A percentile compares a stretch with the other conserved stretches of the same genome.
Conservation (phyloP, 2,888 invertebrate genomes). For the Mystacides longicornis region DNA sequence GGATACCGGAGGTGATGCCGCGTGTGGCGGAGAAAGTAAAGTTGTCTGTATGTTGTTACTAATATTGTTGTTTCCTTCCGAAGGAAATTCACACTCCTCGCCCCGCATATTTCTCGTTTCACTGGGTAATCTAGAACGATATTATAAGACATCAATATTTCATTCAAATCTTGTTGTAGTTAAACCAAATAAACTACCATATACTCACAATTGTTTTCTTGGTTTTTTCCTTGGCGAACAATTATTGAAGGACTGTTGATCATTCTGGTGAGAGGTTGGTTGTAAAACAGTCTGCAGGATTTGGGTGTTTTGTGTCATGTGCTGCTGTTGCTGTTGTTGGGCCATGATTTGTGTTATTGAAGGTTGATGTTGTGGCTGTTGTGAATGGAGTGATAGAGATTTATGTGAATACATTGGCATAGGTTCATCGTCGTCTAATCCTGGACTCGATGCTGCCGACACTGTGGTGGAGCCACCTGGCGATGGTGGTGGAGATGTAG, state of each 20-base stretch:
- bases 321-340: slow-evolving; percentile 10
- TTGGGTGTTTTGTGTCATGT: slow-evolving; percentile 4
- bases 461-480: slow-evolving; percentile 75
- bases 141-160: too few species aligned
- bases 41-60: slow-evolving; percentile 3
- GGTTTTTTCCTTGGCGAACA: slow-evolving; percentile 81
- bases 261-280: slow-evolving; percentile 7
- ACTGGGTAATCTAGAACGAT: slow-evolving; percentile 35
- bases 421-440: slow-evolving; percentile 51
- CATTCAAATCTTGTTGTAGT: too few species aligned
- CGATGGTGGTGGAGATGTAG: slow-evolving; percentile 30
- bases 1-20: slow-evolving; percentile 29
- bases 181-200: not conserved
- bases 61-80: slow-evolving; percentile 31
- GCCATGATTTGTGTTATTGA: slow-evolving; percentile 4
- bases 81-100: slow-evolving; percentile 38
- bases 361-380: not conserved
- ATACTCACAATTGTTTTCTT: slow-evolving; percentile 72
- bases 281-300: slow-evolving; percentile 2
- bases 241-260: slow-evolving; percentile 32
- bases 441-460: slow-evolving; percentile 79
- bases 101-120: slow-evolving; percentile 31
- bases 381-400: not conserved
- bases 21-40: slow-evolving; percentile 33
- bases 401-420: slow-evolving; percentile 28